Base-by-base conservation (phyloP, 2,888 invertebrate species). In the Drosophila mimica region DNA sequence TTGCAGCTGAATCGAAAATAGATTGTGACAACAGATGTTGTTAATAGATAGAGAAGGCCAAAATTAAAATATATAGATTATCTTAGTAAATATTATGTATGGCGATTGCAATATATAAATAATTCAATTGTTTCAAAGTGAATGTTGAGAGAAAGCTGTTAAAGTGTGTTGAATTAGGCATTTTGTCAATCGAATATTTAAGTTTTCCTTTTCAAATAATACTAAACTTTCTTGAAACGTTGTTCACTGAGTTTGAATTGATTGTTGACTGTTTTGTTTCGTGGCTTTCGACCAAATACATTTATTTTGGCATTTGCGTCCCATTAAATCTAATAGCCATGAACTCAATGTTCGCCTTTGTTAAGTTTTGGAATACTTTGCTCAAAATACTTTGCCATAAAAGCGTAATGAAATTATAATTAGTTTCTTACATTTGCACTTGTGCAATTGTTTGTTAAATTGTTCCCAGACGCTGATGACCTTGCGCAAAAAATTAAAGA, bases 401-500 rank as follows among this genome's bases (percentile, higher is more conserved):
- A 66, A 62, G 17, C 20, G 11, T 48, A 46, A 54, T 61, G 30
- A 36, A 40, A 49, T 43, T 66, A 48, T 54, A 57, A 52, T 73
- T 73, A 54, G 57, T 49, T 61, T 48, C 36, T 71, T 48, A 59
- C 62, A 48, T 59, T 56, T 28, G 33, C 60, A 52, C 64, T 68
- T 74, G 53, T 59, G 63, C 62, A 67, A 56, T 63, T 66, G 33
- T 59, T 69, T 56, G 6, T 43, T 43, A 15, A 69, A 64, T 60
- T 54, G 38, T 49, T 46, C 31, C 53, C 68, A 49, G 38, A 56
- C 58, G 31, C 28, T 20, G 46, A 64, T 56, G 77, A 79, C 79
- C 77, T 77, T 77, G 77, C 59, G 56, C 51, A 66, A 78, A 67
- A 49, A 43, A 43, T 38, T 8, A 36, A 60, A 54, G 8, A 54